Evolutionary conservation across 1,140 invertebrate species (phyloP).

Genomic region (Hermetia illucens): DNA sequence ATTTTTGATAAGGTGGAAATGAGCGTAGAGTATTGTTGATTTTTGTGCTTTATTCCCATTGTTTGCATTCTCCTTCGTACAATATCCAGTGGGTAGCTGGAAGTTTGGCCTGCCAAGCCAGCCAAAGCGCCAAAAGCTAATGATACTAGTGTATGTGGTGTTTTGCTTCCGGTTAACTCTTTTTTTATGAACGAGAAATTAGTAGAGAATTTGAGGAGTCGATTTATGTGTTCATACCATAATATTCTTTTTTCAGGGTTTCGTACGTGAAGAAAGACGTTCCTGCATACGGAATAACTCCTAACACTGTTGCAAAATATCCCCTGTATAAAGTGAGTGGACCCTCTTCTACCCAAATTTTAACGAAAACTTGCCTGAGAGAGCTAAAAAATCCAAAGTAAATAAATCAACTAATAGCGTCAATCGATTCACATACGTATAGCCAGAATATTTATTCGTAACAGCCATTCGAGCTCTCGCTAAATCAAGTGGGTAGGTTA

Average conservation of each 20-base stretch:
- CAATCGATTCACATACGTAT: conserved; percentile 17
- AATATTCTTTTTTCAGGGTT: conserved; percentile 69
- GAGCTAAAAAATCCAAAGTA: conserved; percentile 18
- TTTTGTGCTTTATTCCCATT: conserved; percentile 16
- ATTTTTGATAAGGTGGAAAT: conserved; percentile 21
- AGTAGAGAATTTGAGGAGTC: conserved; percentile 1
- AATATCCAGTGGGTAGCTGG: conserved; percentile 68
- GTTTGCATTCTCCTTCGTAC: conserved; percentile 29
- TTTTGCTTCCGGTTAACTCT: conserved; percentile 28
- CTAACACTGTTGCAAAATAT: conserved; percentile 79
- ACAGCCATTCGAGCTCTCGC: conserved; percentile 97
- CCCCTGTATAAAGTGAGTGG: conserved; percentile 68
- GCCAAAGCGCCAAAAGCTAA: conserved; percentile 80
- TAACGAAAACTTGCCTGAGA: conserved; percentile 59
- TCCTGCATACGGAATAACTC: conserved; percentile 94
- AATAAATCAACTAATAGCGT: conserved; percentile 6
- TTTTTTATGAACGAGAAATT: conserved; percentile 8
- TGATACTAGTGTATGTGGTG: conserved; percentile 42
- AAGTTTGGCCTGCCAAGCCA: conserved; percentile 86
- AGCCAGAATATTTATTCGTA: conserved; percentile 53
- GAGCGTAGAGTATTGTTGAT: conserved; percentile 17
- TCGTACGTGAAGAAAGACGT: conserved; percentile 97
- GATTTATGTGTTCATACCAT: conserved; percentile 39
- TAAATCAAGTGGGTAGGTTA: conserved; percentile 93
- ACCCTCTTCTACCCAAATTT: conserved; percentile 72